These are phyloP conservation scores for Axinella damicornis DNA, from an alignment of 37 sponge, comb jelly and placozoan species.

Conservation along the genomic window DNA sequence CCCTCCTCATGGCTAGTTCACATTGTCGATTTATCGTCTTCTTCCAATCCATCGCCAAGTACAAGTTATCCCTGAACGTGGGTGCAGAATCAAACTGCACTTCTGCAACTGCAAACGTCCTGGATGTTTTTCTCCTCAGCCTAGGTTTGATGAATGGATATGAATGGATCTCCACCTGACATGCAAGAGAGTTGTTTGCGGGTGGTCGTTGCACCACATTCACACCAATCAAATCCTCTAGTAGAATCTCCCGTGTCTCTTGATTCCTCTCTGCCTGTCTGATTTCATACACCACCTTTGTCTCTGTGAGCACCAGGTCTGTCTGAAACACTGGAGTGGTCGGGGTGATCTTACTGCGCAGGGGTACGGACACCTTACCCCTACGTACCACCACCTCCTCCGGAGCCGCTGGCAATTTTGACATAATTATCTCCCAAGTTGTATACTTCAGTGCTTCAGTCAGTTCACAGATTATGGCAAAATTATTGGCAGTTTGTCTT, in stretches of 20 bases:
- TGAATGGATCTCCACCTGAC: conserved; percentile 41
- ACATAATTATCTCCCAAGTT: too few relatives aligned
- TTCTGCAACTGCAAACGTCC: neutral
- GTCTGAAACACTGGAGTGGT: too few relatives aligned
- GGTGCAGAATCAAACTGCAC: conserved; percentile 41
- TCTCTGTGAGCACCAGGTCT: too few relatives aligned
- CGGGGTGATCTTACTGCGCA: too few relatives aligned
- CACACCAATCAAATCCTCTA: conserved; percentile 71
- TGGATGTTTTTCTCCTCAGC: neutral
- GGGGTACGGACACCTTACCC: too few relatives aligned
- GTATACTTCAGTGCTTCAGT: too few relatives aligned
- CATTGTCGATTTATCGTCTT: conserved; percentile 33
- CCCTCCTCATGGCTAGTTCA: neutral
- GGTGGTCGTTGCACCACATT: conserved; percentile 27
- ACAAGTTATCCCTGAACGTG: conserved; percentile 26
- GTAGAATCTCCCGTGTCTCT: conserved; percentile 25
- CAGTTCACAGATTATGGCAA: too few relatives aligned
- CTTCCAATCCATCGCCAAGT: conserved; percentile 73
- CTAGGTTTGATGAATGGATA: conserved; percentile 22
- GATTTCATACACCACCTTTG: too few relatives aligned
- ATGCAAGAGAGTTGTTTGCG: conserved; percentile 17
- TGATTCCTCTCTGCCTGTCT: neutral
- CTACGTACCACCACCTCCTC: too few relatives aligned
- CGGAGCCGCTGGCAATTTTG: too few relatives aligned
- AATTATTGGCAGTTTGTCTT: too few relatives aligned